Conservation (phyloP, 2,888 invertebrate species). For the Lacanobia oleracea region DNA sequence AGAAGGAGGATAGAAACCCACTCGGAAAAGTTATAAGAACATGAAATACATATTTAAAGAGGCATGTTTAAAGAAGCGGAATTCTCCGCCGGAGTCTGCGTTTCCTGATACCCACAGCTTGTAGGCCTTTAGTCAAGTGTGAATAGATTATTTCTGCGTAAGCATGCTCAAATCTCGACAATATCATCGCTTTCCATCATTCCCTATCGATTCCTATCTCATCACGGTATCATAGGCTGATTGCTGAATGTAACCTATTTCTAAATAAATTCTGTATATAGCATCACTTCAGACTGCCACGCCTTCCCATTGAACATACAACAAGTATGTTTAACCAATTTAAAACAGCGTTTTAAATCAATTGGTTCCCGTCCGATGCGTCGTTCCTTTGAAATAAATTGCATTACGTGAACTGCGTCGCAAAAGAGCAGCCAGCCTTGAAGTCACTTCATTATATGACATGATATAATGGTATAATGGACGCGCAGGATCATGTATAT, state of each 20-base stretch:
- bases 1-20: neutral
- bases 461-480: slow-evolving; percentile 31
- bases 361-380: slow-evolving; percentile 38
- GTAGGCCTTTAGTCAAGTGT: too few species aligned
- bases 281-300: neutral
- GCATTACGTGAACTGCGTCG: slow-evolving; percentile 41
- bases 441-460: slow-evolving; percentile 15
- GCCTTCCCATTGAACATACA: neutral
- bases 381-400: slow-evolving; percentile 36
- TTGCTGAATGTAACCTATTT: neutral
- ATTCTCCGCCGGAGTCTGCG: too few species aligned
- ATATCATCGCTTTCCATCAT: too few species aligned
- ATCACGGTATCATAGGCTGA: neutral
- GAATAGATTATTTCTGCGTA: too few species aligned
- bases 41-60: too few species aligned
- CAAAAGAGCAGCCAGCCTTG: slow-evolving; percentile 38
- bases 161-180: too few species aligned
- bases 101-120: too few species aligned
- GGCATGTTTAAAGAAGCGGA: too few species aligned
- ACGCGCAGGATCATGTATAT: slow-evolving; percentile 19
- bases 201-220: too few species aligned
- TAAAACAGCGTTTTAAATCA: slow-evolving; percentile 31
- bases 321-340: slow-evolving; percentile 20
- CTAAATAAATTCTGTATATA: neutral
- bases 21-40: neutral